Evolutionary conservation across 2,888 invertebrate genomes (phyloP).

Genomic region (Penaeus monodon): DNA sequence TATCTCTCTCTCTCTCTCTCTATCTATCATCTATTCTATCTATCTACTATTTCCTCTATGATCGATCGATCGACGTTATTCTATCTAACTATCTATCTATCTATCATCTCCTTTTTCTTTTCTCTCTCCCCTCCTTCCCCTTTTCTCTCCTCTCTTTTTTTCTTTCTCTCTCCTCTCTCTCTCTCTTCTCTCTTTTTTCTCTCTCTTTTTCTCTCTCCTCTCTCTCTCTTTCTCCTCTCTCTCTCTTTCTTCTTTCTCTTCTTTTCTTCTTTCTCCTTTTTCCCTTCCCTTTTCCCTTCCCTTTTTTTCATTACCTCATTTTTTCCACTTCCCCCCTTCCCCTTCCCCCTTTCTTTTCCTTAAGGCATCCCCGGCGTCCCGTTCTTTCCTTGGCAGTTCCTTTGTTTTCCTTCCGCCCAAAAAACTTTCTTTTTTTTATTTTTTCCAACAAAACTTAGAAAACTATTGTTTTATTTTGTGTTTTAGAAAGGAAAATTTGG

Average conservation of each 20-base stretch:
- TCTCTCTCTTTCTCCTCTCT: too few relatives aligned
- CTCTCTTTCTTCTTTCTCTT: neutral
- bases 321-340: neutral
- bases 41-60: too few relatives aligned
- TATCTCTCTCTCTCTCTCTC: too few relatives aligned
- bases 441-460: too few relatives aligned
- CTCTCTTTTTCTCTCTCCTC: neutral
- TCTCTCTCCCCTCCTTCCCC: neutral
- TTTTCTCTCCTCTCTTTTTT: neutral
- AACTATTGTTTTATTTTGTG: too few relatives aligned
- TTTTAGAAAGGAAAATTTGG: too few relatives aligned
- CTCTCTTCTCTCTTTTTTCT: neutral
- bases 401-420: too few relatives aligned
- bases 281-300: neutral
- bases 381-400: too few relatives aligned
- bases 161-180: neutral
- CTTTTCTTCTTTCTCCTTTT: neutral
- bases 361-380: too few relatives aligned
- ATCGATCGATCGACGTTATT: too few relatives aligned
- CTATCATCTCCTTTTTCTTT: neutral
- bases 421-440: too few relatives aligned
- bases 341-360: neutral
- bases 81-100: neutral
- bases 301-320: neutral
- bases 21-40: too few relatives aligned